phyloP scores from a whole-genome alignment of 2,888 invertebrate species.

The Xylophagus ater region DNA sequence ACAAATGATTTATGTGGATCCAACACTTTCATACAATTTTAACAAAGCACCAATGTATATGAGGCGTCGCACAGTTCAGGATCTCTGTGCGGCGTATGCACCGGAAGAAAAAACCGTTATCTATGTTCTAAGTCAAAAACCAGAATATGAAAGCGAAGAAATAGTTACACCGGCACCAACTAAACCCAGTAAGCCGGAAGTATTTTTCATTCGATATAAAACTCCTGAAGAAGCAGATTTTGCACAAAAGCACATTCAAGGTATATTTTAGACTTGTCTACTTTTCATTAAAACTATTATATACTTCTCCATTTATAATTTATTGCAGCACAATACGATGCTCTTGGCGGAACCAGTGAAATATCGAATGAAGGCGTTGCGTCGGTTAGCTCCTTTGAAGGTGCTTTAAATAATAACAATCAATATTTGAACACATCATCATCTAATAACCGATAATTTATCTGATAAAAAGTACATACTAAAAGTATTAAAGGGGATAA shows the following conservation, averaged over 20 bases:
- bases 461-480: no score
- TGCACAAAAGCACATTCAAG: conserved; percentile 18
- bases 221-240: conserved; percentile 17
- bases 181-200: conserved; percentile 18
- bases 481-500: no score
- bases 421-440: no score
- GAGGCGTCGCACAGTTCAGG: conserved; percentile 11
- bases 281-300: neutral
- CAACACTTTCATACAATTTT: conserved; percentile 1
- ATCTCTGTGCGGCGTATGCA: conserved; percentile 9
- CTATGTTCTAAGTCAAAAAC: conserved; percentile 18
- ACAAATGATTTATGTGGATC: conserved; percentile 7
- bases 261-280: conserved; percentile 3
- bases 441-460: no score
- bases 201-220: conserved; percentile 20
- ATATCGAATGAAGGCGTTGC: conserved; percentile 5
- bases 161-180: conserved; percentile 12
- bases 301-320: neutral
- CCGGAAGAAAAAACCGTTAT: conserved; percentile 20
- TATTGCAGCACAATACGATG: conserved; percentile 12
- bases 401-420: conserved; percentile 1
- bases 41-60: conserved; percentile 6
- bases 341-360: conserved; percentile 12
- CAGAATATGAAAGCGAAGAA: conserved; percentile 10
- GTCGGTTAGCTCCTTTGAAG: conserved; percentile 5